A percentile compares a stretch with the other conserved stretches of the same genome.
phyloP scores from a whole-genome alignment of 2,888 invertebrate genomes.

The Lucinisca nassula region DNA sequence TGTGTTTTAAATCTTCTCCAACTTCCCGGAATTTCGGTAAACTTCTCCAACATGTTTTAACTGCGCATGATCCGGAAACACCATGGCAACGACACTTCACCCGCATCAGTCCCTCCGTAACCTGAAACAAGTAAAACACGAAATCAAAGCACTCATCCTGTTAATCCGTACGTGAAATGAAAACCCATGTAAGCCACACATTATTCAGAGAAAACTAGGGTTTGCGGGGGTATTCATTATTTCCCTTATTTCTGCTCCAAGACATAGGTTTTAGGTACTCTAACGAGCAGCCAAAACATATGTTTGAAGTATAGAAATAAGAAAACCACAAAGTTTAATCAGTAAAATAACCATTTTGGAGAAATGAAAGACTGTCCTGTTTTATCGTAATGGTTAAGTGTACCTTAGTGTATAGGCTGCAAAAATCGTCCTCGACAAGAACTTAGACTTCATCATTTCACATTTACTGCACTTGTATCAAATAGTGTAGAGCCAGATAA shows the following conservation, averaged over 20 bases:
- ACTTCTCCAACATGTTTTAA: slow-evolving; percentile 90
- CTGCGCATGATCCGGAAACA: slow-evolving; percentile 90
- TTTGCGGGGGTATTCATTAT: too few relatives aligned
- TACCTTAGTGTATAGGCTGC: neutral
- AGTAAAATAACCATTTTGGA: neutral
- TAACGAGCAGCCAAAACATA: too few relatives aligned
- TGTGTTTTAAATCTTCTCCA: slow-evolving; percentile 89
- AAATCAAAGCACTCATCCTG: slow-evolving; percentile 41
- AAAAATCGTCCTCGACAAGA: neutral
- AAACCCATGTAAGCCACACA: too few relatives aligned
- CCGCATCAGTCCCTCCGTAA: slow-evolving; percentile 88
- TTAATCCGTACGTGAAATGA: too few relatives aligned
- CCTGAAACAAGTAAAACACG: slow-evolving; percentile 87
- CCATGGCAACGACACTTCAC: slow-evolving; percentile 90
- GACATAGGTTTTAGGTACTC: too few relatives aligned
- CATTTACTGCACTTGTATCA: neutral
- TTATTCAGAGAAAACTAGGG: too few relatives aligned
- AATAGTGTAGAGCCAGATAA: too few relatives aligned
- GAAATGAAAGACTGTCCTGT: neutral
- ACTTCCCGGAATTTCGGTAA: slow-evolving; percentile 89
- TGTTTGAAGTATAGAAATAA: too few relatives aligned
- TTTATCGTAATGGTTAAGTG: neutral
- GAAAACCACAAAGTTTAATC: too few relatives aligned
- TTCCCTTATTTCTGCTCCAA: too few relatives aligned
- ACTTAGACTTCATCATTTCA: neutral